Base-by-base conservation (phyloP, 2,797 vertebrate genomes). In the Tragopan temminckii region DNA sequence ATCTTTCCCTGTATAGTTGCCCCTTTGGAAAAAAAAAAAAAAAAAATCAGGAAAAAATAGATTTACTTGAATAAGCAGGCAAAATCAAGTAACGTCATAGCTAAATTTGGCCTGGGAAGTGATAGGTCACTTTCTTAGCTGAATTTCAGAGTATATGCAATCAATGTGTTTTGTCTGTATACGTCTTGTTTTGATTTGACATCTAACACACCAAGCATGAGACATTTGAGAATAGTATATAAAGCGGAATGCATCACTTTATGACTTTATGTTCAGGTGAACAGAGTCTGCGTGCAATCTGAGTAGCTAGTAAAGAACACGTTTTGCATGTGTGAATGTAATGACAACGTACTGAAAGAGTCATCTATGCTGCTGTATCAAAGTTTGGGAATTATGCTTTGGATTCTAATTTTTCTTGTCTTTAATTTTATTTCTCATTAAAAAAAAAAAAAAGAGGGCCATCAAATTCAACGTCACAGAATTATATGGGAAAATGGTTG, bases 71-170 rank as follows among this genome's bases (percentile, higher is more conserved):
- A 43, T 25, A 71, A 63, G 13, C 57, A 72, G 48, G 46, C 19
- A 92, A 83, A 89, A 91, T 81, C 57, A 76, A 95, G 36, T 72
- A 61, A 80, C 61, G 72, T 25, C 36, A 9, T 66, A 63, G 63
- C 74, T 93, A 83, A 92, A 85, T 93, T 83, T 79, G 33, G 43
- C 21, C 78, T 72, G 14, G 83, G 33, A 63, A 91, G 36, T 53
- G 48, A 52, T 86, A 85, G 74, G 80, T 92, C 85, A 94, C 43
- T 74, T 84, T 92, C 57, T 89, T 85, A 88, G 58, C 46, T 89
- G 72, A 79, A 85, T 94, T 90, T 88, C 76, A 77, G 72, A 81
- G 27, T 57, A 48, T 85, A 24, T 57, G 8, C 58, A 93, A 72
- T 83, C 69, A 45, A 66, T 94, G 58, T 46, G 61, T 88, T 93